phyloP scores from a whole-genome alignment of 2,888 invertebrate species.

The Hermaeophaga mercurialis region DNA sequence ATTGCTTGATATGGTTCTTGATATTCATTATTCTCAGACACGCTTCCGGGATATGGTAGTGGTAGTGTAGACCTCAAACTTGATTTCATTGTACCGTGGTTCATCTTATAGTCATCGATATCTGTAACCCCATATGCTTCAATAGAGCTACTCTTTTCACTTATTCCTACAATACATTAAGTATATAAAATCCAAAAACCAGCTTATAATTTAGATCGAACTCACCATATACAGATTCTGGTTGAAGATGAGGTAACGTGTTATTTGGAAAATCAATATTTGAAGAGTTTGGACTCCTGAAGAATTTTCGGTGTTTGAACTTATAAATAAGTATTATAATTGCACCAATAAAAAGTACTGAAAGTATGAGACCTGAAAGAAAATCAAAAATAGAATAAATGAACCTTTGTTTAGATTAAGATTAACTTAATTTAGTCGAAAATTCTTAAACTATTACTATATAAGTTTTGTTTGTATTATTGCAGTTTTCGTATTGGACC shows the following conservation, averaged over 20 bases:
- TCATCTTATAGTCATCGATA: conserved; percentile 64
- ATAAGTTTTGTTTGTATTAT: no score
- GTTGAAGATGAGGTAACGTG: conserved; percentile 57
- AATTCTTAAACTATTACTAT: no score
- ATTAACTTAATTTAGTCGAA: no score
- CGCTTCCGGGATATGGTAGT: conserved; percentile 63
- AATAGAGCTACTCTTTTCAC: conserved; percentile 50
- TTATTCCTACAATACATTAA: conserved; percentile 27
- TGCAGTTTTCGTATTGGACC: no score
- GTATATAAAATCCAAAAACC: no score
- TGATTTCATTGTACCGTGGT: conserved; percentile 60
- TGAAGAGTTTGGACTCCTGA: conserved; percentile 71
- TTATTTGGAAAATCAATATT: conserved; percentile 60
- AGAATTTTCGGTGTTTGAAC: conserved; percentile 74
- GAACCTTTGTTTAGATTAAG: no score
- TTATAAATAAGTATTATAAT: conserved; percentile 60
- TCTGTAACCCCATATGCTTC: conserved; percentile 65
- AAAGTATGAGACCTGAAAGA: conserved; percentile 32
- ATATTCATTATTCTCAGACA: conserved; percentile 71
- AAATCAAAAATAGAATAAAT: conserved; percentile 25
- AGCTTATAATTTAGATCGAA: no score
- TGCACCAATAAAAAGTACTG: conserved; percentile 31
- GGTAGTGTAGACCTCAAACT: conserved; percentile 61
- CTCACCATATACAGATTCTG: conserved; percentile 60
- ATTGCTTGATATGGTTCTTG: conserved; percentile 81